A percentile compares a stretch with the other conserved stretches of the same genome.
Evolutionary conservation across 2,113 vertebrate genomes (phyloP).

Genomic region (Chaetops frenatus): DNA sequence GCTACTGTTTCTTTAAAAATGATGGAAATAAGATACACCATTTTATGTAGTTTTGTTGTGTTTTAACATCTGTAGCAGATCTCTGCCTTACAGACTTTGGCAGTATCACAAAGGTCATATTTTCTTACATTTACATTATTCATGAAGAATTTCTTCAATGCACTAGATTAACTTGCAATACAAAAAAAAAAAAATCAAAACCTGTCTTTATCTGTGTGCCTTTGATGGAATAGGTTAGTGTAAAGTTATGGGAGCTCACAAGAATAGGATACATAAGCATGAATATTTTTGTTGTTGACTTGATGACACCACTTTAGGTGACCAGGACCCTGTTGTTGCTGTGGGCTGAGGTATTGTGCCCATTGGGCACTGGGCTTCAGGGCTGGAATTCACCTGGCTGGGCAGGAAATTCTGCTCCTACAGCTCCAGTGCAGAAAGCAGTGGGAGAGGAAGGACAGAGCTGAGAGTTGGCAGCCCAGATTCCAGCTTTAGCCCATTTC

Average conservation of each 20-base stretch:
- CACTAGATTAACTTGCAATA: not conserved
- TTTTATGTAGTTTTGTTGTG: not conserved
- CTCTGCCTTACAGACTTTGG: conserved; percentile 20
- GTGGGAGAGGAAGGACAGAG: not conserved
- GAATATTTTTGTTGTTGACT: not conserved
- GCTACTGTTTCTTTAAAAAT: not conserved
- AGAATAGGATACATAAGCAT: not conserved
- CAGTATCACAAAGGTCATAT: conserved; percentile 12
- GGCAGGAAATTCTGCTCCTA: not conserved
- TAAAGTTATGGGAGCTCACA: not conserved
- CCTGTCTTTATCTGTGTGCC: not conserved
- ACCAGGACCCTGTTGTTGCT: not conserved
- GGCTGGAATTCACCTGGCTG: not conserved
- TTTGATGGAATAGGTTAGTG: not conserved
- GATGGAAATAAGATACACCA: not conserved
- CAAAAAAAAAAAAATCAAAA: not conserved
- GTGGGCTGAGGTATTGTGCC: not conserved
- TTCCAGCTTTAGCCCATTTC: not conserved
- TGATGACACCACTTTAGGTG: not conserved
- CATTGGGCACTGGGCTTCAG: not conserved
- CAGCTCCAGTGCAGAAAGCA: not conserved
- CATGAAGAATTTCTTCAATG: conserved; percentile 13
- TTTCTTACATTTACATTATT: conserved; percentile 47
- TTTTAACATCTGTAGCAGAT: conserved; percentile 12
- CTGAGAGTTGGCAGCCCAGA: not conserved